Conservation (phyloP, 2,888 invertebrate genomes). For the Conus canariensis region DNA sequence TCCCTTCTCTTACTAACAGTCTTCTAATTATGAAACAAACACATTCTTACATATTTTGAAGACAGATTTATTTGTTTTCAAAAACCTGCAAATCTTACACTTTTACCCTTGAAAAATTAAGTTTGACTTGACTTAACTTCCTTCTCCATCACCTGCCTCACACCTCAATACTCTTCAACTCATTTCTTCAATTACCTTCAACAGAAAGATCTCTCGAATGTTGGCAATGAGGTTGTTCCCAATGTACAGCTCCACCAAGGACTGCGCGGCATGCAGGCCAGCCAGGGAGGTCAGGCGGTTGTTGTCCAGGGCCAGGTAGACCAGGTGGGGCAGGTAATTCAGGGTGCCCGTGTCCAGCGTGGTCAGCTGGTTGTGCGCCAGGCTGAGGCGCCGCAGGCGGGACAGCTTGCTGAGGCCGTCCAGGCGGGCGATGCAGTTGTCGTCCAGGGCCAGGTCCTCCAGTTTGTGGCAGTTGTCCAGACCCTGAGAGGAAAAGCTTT, state of each 20-base stretch:
- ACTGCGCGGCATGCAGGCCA: constrained; percentile 68
- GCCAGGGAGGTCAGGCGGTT: constrained; percentile 72
- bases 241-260: constrained; percentile 77
- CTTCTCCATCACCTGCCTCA: no score
- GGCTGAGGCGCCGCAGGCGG: constrained; percentile 70
- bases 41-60: no score
- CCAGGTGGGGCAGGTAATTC: constrained; percentile 64
- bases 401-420: constrained; percentile 71
- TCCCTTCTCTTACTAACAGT: no score
- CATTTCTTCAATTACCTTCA: constrained; percentile 74
- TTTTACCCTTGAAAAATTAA: no score
- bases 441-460: constrained; percentile 76
- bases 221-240: constrained; percentile 76
- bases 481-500: constrained; percentile 64
- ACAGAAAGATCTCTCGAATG: constrained; percentile 75
- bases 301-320: constrained; percentile 74
- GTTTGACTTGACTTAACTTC: no score
- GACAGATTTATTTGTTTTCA: no score
- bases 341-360: constrained; percentile 69
- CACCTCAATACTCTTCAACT: no score
- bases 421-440: constrained; percentile 75
- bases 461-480: constrained; percentile 73
- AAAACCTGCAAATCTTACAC: no score
- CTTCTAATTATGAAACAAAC: no score
- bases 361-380: constrained; percentile 75